Evolutionary conservation across 2,888 invertebrate species (phyloP).

Genomic region (Thera britannica): DNA sequence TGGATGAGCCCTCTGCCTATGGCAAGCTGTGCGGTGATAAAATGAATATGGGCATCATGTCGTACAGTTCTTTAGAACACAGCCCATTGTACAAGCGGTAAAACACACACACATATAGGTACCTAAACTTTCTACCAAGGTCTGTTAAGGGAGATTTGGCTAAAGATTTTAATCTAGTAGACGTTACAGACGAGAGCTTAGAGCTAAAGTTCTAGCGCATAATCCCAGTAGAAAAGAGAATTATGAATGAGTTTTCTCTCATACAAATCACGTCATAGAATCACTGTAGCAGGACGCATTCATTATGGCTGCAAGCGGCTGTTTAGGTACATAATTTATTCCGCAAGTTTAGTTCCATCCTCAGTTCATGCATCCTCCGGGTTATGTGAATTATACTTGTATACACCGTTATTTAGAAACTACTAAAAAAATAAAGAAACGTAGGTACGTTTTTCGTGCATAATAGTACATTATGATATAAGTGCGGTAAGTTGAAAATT

Average conservation of each 20-base stretch:
- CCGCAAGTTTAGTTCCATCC: constrained; percentile 43
- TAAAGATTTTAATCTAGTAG: not conserved
- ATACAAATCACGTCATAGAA: constrained; percentile 60
- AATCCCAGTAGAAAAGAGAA: not conserved
- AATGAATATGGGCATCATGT: no score
- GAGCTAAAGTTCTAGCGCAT: not conserved
- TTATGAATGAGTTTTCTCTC: not conserved
- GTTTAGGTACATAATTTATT: constrained; percentile 60
- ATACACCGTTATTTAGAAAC: no score
- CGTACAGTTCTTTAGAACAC: no score
- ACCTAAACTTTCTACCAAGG: not conserved
- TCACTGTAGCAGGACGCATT: constrained; percentile 62
- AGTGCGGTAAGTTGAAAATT: no score
- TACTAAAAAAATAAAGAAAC: no score
- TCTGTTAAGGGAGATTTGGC: not conserved
- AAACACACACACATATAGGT: no score
- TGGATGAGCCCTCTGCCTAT: no score
- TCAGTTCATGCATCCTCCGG: constrained; percentile 12
- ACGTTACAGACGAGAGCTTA: not conserved
- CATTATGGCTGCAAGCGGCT: constrained; percentile 55
- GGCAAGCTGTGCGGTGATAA: no score
- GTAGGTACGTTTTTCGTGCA: not conserved
- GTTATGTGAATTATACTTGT: not conserved
- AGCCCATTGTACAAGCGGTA: no score
- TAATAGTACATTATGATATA: no score